Percentiles rank a stretch among this genome's conserved stretches.
Conservation (phyloP, 2,797 vertebrate species). For the Onychomys arenicola region DNA sequence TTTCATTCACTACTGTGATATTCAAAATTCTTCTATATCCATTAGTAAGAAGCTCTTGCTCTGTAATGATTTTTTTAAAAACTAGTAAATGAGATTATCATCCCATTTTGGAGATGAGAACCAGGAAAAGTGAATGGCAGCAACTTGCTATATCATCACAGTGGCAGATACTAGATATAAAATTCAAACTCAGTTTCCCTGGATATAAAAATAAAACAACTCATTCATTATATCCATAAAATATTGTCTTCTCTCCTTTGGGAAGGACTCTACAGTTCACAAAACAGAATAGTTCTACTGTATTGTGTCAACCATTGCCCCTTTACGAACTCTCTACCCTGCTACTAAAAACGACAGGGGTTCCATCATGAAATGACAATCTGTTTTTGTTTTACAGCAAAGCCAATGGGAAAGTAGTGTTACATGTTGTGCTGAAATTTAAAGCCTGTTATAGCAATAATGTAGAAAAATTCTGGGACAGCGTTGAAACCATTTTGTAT, state of each 20-base stretch:
- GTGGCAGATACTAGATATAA: neutral
- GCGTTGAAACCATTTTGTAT: slow-evolving; percentile 76
- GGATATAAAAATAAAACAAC: neutral
- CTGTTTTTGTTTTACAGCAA: slow-evolving; percentile 82
- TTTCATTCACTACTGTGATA: neutral
- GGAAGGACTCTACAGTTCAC: neutral
- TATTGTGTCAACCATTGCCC: neutral
- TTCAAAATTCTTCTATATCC: slow-evolving; percentile 3
- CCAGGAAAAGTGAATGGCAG: neutral
- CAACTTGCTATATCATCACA: neutral
- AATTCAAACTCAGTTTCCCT: neutral
- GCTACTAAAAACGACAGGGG: neutral
- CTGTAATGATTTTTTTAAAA: slow-evolving; percentile 33
- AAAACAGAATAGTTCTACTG: neutral
- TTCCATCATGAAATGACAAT: slow-evolving; percentile 16
- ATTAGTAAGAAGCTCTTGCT: neutral
- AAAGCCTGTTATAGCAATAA: slow-evolving; percentile 83
- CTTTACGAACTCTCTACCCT: neutral
- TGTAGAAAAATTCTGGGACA: slow-evolving; percentile 73
- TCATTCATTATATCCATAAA: neutral
- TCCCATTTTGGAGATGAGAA: neutral
- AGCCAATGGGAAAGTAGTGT: slow-evolving; percentile 80
- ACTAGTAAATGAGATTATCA: slow-evolving; percentile 13
- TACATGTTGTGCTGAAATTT: slow-evolving; percentile 87
- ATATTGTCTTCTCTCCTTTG: neutral